Base-by-base conservation (phyloP, 2,797 vertebrate species). In the Phrynocephalus forsythii region DNA sequence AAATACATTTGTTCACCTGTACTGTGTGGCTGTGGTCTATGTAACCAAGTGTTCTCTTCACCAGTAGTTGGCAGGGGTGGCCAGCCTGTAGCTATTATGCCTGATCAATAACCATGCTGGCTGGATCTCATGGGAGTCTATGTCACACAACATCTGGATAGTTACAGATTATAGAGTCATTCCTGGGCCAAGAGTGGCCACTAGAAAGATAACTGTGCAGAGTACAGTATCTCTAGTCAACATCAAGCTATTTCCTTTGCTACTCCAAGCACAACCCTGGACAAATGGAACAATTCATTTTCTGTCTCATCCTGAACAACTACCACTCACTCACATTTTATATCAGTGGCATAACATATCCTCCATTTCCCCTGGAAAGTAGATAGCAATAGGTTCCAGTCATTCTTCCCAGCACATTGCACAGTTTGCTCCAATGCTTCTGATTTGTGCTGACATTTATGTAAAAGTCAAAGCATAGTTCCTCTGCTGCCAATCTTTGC, bases 141-240 rank as follows among this genome's bases (percentile, higher is more conserved):
- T n/a, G 13, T 79, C 50, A 28, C 28, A 79, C 6, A 79, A 79
- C 56, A 63, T 63, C n/a, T 78, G 26, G 9, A 3, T 7, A 6
- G 52, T 7, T 30, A 5, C 13, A 28, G 60, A 9, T 6, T 84
- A 76, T 2, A 66, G 1, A 76, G 30, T 16, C 91, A 71, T 88
- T 63, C 87, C 89, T 89, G 44, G 3, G 28, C 24, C 66, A 16
- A 66, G 3, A 66, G 56, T 66, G 3, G 88, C 90, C 80, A 88
- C 73, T 24, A 22, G 91, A 87, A 87, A 92, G 87, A 93, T 68
- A 88, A 93, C 87, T 80, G 87, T 77, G 79, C 85, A 82, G 63
- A 90, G 86, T 68, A 88, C 48, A 90, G 86, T 68, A 88, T 52
- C 88, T 80, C 86, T 89, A 68, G 72, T 83, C 88, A 85, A 60